Evolutionary conservation across 2,113 vertebrate genomes (phyloP).

Genomic region (Polypterus senegalus): DNA sequence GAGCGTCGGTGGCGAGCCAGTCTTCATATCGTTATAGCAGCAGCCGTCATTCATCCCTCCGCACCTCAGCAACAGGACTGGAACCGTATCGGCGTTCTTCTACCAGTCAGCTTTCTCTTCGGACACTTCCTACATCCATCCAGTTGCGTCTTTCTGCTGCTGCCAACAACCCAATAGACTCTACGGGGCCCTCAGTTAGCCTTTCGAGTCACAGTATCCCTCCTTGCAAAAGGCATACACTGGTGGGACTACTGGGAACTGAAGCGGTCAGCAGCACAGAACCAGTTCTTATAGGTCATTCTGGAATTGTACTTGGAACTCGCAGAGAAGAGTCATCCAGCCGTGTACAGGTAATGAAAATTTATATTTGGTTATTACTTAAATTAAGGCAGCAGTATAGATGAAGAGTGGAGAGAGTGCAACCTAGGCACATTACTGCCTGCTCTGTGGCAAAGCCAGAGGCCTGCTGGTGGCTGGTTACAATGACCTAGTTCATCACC

Average conservation of each 20-base stretch:
- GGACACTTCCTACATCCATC: constrained; percentile 82
- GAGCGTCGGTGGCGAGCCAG: constrained; percentile 87
- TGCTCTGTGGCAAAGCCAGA: no score
- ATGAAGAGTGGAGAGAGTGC: no score
- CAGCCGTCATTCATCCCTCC: constrained; percentile 86
- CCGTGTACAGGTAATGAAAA: constrained; percentile 76
- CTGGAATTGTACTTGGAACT: constrained; percentile 61
- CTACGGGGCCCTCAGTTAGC: constrained; percentile 69
- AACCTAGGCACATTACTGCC: no score
- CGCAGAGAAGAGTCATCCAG: constrained; percentile 91
- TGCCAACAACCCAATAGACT: constrained; percentile 62
- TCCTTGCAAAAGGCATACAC: constrained; percentile 83
- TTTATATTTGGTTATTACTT: no score
- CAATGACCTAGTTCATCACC: no score
- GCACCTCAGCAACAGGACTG: constrained; percentile 79
- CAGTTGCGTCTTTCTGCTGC: constrained; percentile 82
- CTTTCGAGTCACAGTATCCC: constrained; percentile 95
- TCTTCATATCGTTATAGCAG: constrained; percentile 89
- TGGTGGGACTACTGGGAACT: constrained; percentile 80
- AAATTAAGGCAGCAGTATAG: no score
- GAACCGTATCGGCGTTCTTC: constrained; percentile 90
- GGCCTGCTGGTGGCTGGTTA: no score
- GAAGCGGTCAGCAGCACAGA: constrained; percentile 58
- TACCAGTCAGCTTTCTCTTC: constrained; percentile 90
- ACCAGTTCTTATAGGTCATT: constrained; percentile 53